Conservation (phyloP, 2,797 vertebrate genomes). For the Lepus oiostolus region DNA sequence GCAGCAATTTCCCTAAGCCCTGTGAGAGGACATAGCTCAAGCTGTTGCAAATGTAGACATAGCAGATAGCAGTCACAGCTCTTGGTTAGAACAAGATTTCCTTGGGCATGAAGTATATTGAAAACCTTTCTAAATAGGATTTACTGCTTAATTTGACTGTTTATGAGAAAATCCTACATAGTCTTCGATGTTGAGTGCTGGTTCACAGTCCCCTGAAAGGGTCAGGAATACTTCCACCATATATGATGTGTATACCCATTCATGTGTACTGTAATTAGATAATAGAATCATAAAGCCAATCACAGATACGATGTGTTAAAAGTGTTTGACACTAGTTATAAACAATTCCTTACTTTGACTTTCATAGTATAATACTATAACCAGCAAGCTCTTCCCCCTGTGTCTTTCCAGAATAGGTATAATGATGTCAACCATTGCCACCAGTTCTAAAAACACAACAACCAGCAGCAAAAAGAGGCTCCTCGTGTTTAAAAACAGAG, state of each 20-base stretch:
- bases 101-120: conserved; percentile 92
- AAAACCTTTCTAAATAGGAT: conserved; percentile 93
- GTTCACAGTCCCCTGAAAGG: conserved; percentile 90
- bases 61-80: conserved; percentile 87
- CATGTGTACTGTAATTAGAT: conserved; percentile 82
- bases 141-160: conserved; percentile 94
- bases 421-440: conserved; percentile 61
- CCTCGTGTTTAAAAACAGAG: conserved; percentile 76
- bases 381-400: conserved; percentile 80
- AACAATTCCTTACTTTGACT: conserved; percentile 72
- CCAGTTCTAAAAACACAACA: conserved; percentile 76
- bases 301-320: conserved; percentile 88
- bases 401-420: conserved; percentile 77
- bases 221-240: conserved; percentile 91
- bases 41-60: conserved; percentile 92
- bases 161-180: conserved; percentile 88
- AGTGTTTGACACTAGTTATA: conserved; percentile 90
- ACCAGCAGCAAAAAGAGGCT: conserved; percentile 62
- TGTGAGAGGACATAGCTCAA: conserved; percentile 93
- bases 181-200: conserved; percentile 89
- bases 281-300: conserved; percentile 83
- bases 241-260: background rate
- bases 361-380: conserved; percentile 73
- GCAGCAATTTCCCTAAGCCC: conserved; percentile 94
- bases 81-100: conserved; percentile 90